Percentiles rank a stretch among this genome's conserved stretches.
These are phyloP conservation scores for Typhlomys cinereus DNA, from an alignment of 2,113 vertebrate species.

Conservation along the genomic window DNA sequence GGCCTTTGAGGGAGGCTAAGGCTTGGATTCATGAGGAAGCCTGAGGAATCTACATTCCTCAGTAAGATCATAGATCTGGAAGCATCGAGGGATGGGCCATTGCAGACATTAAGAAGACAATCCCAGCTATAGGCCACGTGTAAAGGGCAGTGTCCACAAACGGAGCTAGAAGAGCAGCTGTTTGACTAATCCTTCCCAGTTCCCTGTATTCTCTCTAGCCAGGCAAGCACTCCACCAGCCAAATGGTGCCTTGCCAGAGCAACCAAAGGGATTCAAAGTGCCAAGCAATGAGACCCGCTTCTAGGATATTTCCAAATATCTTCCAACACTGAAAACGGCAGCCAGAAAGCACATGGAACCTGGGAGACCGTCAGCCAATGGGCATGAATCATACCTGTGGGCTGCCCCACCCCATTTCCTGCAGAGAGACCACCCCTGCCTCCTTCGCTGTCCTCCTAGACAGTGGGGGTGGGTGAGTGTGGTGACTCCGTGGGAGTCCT, in stretches of 20 bases:
- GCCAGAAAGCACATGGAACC: neutral
- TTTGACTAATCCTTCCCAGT: neutral
- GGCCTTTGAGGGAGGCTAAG: neutral
- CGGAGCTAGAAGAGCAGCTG: neutral
- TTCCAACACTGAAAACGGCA: neutral
- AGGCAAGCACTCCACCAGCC: neutral
- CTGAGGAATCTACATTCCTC: neutral
- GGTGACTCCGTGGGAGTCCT: slow-evolving; percentile 77
- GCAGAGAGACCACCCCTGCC: slow-evolving; percentile 65
- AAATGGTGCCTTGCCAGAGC: neutral
- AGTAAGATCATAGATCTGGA: neutral
- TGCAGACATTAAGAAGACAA: too few relatives aligned
- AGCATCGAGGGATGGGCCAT: accelerated
- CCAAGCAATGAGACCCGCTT: neutral
- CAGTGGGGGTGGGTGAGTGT: slow-evolving; percentile 56
- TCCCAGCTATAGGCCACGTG: accelerated
- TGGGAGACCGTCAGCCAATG: neutral
- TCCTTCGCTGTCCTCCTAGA: slow-evolving; percentile 64
- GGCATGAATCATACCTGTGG: slow-evolving; percentile 81
- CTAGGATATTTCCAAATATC: neutral
- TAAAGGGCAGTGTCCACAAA: accelerated
- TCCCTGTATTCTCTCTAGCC: neutral
- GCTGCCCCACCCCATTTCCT: slow-evolving; percentile 57
- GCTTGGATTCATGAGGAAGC: neutral
- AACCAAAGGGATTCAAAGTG: neutral